These are phyloP conservation scores for Nomada fabriciana DNA, from an alignment of 2,888 invertebrate genomes.

Conservation along the genomic window DNA sequence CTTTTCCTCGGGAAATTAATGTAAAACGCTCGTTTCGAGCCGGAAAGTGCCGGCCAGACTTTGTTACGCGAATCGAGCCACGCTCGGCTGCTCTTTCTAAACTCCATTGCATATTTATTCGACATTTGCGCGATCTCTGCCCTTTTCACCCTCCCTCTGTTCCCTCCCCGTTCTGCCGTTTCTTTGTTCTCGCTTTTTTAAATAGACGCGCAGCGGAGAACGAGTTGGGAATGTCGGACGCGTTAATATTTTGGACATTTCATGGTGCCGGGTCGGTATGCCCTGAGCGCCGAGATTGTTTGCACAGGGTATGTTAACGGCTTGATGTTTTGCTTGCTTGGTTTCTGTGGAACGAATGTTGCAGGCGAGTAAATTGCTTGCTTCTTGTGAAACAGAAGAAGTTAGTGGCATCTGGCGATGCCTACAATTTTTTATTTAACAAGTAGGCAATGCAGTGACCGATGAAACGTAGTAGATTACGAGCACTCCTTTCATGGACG, in stretches of 20 bases:
- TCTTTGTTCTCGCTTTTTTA: constrained; percentile 31
- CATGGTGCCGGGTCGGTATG: too few relatives aligned
- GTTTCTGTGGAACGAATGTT: too few relatives aligned
- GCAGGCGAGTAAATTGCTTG: too few relatives aligned
- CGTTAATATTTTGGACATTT: too few relatives aligned
- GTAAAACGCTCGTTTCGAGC: constrained; percentile 60
- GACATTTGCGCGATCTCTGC: constrained; percentile 65
- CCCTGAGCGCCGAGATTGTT: too few relatives aligned
- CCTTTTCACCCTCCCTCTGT: background rate
- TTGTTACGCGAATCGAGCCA: constrained; percentile 31
- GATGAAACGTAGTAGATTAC: background rate
- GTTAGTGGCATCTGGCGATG: too few relatives aligned
- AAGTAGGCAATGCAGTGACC: too few relatives aligned
- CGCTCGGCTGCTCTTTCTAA: constrained; percentile 42
- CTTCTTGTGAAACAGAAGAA: too few relatives aligned
- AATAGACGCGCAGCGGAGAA: constrained; percentile 6
- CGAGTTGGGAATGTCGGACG: background rate
- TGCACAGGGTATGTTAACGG: too few relatives aligned
- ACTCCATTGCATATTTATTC: constrained; percentile 70
- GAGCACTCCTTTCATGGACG: constrained; percentile 9
- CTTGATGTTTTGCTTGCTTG: too few relatives aligned
- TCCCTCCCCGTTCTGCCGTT: background rate
- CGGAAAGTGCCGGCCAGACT: constrained; percentile 31
- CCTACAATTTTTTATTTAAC: too few relatives aligned
- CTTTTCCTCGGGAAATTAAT: constrained; percentile 67